Evolutionary conservation across 2,888 invertebrate genomes (phyloP).

Genomic region (Trichopria drosophilae): DNA sequence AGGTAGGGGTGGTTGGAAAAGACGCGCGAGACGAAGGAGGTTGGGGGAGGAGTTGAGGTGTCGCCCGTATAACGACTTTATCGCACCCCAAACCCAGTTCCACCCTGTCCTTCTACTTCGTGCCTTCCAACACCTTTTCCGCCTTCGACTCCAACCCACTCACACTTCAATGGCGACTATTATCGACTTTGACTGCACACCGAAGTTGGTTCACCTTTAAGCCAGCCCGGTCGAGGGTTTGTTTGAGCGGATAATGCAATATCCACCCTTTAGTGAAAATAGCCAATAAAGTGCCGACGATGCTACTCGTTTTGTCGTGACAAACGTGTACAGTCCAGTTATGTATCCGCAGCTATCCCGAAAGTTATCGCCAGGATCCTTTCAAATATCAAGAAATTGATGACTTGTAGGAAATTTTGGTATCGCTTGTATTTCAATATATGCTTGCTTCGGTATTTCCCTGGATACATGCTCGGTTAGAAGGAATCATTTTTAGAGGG

Average conservation of each 20-base stretch:
- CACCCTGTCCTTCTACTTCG: constrained; percentile 16
- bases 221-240: constrained; percentile 45
- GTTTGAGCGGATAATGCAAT: constrained; percentile 51
- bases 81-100: constrained; percentile 40
- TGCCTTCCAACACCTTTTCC: constrained; percentile 37
- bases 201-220: constrained; percentile 48
- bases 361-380: too few relatives aligned
- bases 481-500: too few relatives aligned
- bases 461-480: too few relatives aligned
- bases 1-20: constrained; percentile 24
- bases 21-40: constrained; percentile 33
- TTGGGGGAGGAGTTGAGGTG: constrained; percentile 49
- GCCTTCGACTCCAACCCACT: constrained; percentile 40
- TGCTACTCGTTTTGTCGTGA: too few relatives aligned
- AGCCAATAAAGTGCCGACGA: constrained; percentile 43
- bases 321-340: too few relatives aligned
- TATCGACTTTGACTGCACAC: constrained; percentile 48
- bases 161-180: constrained; percentile 47
- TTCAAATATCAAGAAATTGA: too few relatives aligned
- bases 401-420: too few relatives aligned
- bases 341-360: too few relatives aligned
- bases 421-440: too few relatives aligned
- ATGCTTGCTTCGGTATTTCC: too few relatives aligned
- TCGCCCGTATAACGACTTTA: constrained; percentile 56
- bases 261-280: constrained; percentile 44